Conservation (phyloP, 2,113 vertebrate species). For the Phrynosoma blainvillii region DNA sequence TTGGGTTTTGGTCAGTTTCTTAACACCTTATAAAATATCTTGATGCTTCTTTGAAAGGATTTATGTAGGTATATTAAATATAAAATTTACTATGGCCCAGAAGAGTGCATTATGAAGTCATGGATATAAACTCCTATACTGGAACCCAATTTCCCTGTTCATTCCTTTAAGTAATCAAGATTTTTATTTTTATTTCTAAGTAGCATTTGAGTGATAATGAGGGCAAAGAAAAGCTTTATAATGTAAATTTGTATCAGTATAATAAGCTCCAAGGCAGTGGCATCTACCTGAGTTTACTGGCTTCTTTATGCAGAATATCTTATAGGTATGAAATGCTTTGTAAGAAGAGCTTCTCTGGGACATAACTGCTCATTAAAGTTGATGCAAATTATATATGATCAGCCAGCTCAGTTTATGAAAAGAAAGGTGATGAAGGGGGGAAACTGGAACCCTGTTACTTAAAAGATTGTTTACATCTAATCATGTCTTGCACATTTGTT, state of each 20-base stretch:
- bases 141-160: not conserved
- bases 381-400: constrained; percentile 37
- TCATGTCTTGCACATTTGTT: constrained; percentile 14
- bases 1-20: not conserved
- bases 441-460: constrained; percentile 4
- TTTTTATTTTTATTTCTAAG: not conserved
- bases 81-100: not conserved
- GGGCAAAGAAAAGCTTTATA: constrained; percentile 11
- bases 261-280: not conserved
- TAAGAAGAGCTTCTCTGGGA: constrained; percentile 9
- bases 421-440: not conserved
- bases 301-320: constrained; percentile 4
- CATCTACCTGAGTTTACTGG: not conserved
- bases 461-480: constrained; percentile 29
- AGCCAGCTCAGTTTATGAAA: constrained; percentile 20
- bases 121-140: not conserved
- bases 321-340: constrained; percentile 22
- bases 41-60: not conserved
- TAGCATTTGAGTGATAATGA: not conserved
- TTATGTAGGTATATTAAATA: not conserved
- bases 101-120: not conserved
- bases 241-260: constrained; percentile 7
- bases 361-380: constrained; percentile 33
- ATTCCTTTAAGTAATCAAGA: not conserved
- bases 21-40: not conserved